phyloP scores from a whole-genome alignment of 2,113 vertebrate species.

The Ahaetulla prasina region DNA sequence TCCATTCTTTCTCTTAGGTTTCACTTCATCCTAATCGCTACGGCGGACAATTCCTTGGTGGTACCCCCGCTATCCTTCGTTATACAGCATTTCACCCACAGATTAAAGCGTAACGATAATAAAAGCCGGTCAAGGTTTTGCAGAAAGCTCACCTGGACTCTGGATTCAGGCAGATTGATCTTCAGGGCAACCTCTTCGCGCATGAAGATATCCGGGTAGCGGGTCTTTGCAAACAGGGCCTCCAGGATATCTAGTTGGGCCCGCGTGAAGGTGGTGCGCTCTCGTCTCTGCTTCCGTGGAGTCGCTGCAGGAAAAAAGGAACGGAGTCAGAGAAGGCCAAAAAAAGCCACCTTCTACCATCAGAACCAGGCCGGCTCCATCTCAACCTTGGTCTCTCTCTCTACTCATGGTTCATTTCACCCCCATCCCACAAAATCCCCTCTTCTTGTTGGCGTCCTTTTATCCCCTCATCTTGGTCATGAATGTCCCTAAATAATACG shows the following conservation, averaged over 20 bases:
- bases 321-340: not conserved
- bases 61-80: not conserved
- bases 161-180: conserved; percentile 83
- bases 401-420: not conserved
- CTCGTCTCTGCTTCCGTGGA: conserved; percentile 80
- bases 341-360: not conserved
- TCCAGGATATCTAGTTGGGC: conserved; percentile 84
- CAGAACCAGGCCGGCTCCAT: not conserved
- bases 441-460: not conserved
- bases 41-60: not conserved
- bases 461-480: not conserved
- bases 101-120: not conserved
- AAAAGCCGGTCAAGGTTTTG: not conserved
- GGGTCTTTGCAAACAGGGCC: conserved; percentile 82
- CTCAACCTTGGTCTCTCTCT: no score
- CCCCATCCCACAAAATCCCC: not conserved
- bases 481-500: not conserved
- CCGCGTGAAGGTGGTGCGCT: conserved; percentile 84
- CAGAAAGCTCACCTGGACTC: conserved; percentile 73
- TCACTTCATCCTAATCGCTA: not conserved
- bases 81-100: not conserved
- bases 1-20: not conserved
- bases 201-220: conserved; percentile 88
- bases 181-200: conserved; percentile 84
- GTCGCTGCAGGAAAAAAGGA: conserved; percentile 56